Conservation (phyloP, 2,113 vertebrate genomes). For the Archilochus colubris region DNA sequence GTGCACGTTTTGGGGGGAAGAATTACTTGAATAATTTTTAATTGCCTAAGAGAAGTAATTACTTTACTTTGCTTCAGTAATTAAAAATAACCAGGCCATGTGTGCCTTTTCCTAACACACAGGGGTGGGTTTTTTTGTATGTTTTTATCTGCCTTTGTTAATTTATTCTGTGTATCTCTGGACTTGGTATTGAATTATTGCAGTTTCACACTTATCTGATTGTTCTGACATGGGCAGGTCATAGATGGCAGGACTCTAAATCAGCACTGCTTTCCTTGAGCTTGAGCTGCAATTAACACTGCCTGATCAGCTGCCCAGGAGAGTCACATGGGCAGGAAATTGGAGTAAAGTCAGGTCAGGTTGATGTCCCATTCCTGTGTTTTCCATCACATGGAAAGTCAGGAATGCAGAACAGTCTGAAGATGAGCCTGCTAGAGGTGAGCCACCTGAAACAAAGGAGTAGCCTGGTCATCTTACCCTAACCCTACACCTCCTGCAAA, state of each 20-base stretch:
- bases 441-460: neutral
- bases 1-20: slow-evolving; percentile 35
- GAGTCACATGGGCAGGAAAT: neutral
- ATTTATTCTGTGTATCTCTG: neutral
- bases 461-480: neutral
- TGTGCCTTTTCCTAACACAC: slow-evolving; percentile 23
- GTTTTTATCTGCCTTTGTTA: neutral
- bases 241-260: neutral
- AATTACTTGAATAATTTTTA: slow-evolving; percentile 51
- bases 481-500: neutral
- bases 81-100: slow-evolving; percentile 58
- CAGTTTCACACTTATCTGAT: neutral
- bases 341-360: neutral
- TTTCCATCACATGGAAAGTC: neutral
- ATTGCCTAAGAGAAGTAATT: slow-evolving; percentile 69
- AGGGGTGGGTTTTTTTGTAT: neutral
- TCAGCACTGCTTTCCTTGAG: neutral
- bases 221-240: neutral
- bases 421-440: neutral
- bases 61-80: slow-evolving; percentile 59
- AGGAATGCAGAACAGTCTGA: neutral
- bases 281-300: neutral
- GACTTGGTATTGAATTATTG: neutral
- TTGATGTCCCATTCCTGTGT: neutral
- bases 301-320: neutral